A percentile compares a stretch with the other conserved stretches of the same genome.
These are phyloP conservation scores for Phataginus tetradactyla DNA, from an alignment of 2,797 vertebrate species.

Conservation along the genomic window DNA sequence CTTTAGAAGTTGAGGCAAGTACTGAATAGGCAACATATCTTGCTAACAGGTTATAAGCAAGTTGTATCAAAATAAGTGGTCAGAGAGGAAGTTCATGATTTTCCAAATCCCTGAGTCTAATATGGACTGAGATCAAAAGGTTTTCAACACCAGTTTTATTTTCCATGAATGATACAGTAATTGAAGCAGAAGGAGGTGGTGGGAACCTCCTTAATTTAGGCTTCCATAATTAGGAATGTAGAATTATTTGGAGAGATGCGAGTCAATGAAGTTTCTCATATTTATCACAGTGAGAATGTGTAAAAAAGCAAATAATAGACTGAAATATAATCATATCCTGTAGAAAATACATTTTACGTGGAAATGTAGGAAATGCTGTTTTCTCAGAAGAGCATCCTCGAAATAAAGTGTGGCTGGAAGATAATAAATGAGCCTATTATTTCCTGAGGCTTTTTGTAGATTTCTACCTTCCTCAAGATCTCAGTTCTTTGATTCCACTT, in stretches of 20 bases:
- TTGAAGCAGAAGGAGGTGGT: neutral
- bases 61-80: neutral
- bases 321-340: neutral
- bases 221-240: neutral
- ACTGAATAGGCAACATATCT: neutral
- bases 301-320: constrained; percentile 17
- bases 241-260: neutral
- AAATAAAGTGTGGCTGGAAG: constrained; percentile 9
- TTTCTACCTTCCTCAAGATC: neutral
- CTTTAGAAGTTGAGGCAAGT: neutral
- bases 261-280: neutral
- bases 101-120: neutral
- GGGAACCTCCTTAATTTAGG: neutral
- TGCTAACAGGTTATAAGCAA: neutral
- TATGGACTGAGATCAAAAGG: neutral
- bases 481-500: neutral
- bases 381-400: constrained; percentile 11
- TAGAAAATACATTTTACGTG: neutral
- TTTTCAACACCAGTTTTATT: constrained; percentile 5
- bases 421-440: neutral
- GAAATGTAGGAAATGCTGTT: neutral
- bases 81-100: neutral
- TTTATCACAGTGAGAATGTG: neutral
- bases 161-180: neutral
- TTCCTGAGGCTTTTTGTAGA: neutral